Base-by-base conservation (phyloP, 2,888 invertebrate species). In the Hirtodrosophila histrioides region DNA sequence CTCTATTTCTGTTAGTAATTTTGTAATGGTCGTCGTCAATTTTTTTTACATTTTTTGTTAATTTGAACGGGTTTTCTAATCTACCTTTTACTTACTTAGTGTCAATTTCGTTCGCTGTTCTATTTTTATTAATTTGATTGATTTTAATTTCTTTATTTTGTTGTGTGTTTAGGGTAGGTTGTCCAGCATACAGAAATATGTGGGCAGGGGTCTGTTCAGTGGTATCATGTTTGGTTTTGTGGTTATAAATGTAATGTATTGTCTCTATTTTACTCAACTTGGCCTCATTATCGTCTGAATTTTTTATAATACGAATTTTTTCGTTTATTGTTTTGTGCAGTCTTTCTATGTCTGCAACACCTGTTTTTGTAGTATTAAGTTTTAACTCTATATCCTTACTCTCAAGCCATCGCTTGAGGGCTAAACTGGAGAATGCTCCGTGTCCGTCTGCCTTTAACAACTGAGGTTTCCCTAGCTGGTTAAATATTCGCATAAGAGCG, bases 11-110 rank as follows among this genome's bases (percentile, higher is more conserved):
- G 53, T 53, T 43, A 43, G 43, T 44, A 12, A 44, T 44, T 27
- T 53, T 4, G 8, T 44, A 53, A 3, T 44, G 43, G 5, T 53
- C 24, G 3, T 7, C 3, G 17, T 54, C 53, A 1, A 27, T 36
- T 36, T 44, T 43, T 12, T 36, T 8, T 3, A 54, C 53, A 4
- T 54, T 54, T 33, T 54, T 35, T 4, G 8, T 53, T 0, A 6
- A 1, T 43, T 53, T 53, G 12, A 43, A 53, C 5, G 33, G 35
- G 7, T 53, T 53, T 43, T 44, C 53, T 35, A 53, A 24, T 36
- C 43, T 44, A 1, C 35, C 43, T 11, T 53, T 43, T 43, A n/a
- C n/a, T 53, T 17, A 17, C 17, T 2, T 17, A 2, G 17, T 39
- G 7, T 49, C 39, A 1, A 53, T 10, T 5, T 53, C 43, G 3